Evolutionary conservation across 2,113 vertebrate species (phyloP).

Genomic region (Heterotilapia buettikoferi): DNA sequence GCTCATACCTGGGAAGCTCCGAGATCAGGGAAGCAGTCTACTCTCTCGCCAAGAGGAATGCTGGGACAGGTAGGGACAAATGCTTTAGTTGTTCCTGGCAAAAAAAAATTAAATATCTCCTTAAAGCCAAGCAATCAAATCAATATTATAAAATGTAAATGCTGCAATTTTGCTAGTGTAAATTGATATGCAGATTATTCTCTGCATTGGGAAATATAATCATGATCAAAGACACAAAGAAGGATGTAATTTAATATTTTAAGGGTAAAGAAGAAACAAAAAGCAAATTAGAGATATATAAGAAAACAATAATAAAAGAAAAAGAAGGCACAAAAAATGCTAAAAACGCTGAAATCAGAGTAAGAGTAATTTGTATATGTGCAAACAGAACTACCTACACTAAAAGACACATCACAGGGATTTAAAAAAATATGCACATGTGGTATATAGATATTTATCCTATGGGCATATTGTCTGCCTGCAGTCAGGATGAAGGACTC

Average conservation of each 20-base stretch:
- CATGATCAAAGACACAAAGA: background rate
- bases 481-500: background rate
- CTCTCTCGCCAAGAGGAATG: constrained; percentile 56
- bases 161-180: background rate
- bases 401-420: background rate
- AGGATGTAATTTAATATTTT: background rate
- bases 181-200: background rate
- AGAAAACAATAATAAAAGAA: background rate
- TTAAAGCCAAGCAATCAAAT: background rate
- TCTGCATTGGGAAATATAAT: background rate
- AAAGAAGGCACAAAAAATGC: background rate
- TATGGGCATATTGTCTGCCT: background rate
- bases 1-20: constrained; percentile 79
- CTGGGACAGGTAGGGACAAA: constrained; percentile 61
- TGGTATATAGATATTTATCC: background rate
- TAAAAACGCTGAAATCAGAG: background rate
- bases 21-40: constrained; percentile 86
- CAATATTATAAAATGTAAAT: background rate
- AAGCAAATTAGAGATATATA: background rate
- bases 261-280: background rate
- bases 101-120: background rate
- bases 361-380: background rate
- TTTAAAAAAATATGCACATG: rapidly evolving
- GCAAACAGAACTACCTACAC: background rate
- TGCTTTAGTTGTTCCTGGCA: background rate